phyloP scores from a whole-genome alignment of 2,888 invertebrate species.

The Rhamnusium bicolor region DNA sequence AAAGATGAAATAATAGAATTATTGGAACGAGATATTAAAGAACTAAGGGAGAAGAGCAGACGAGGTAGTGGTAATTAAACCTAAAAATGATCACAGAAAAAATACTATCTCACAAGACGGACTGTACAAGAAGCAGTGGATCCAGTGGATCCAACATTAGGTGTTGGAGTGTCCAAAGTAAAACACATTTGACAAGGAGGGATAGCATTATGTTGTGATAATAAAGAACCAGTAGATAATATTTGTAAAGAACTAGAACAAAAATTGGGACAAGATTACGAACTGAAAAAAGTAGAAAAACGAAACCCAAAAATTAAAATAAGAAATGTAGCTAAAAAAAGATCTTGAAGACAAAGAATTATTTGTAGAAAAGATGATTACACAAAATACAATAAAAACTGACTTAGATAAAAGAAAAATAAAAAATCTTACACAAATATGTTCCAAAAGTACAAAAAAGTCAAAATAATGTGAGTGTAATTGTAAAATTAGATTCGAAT shows the following conservation, averaged over 20 bases:
- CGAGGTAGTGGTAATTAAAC: slow-evolving; percentile 34
- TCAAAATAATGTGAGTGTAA: background rate
- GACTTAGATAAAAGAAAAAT: slow-evolving; percentile 1
- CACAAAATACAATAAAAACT: slow-evolving; percentile 21
- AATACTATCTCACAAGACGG: slow-evolving; percentile 23
- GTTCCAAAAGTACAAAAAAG: background rate
- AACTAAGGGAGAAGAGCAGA: background rate
- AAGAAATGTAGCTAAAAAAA: background rate
- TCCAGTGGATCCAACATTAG: slow-evolving; percentile 16
- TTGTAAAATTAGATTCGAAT: slow-evolving; percentile 3
- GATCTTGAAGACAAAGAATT: slow-evolving; percentile 15
- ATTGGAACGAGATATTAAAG: background rate
- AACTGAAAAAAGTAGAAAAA: slow-evolving; percentile 27
- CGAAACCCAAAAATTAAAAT: slow-evolving; percentile 26
- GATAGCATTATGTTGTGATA: slow-evolving; percentile 24
- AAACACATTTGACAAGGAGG: slow-evolving; percentile 31
- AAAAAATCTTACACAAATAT: background rate
- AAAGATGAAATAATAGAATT: background rate
- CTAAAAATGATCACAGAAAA: slow-evolving; percentile 22
- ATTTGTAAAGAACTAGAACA: slow-evolving; percentile 9
- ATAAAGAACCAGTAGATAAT: slow-evolving; percentile 8
- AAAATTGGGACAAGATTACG: slow-evolving; percentile 11
- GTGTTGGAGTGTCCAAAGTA: slow-evolving; percentile 25
- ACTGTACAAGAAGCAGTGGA: slow-evolving; percentile 32
- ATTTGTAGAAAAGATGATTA: slow-evolving; percentile 2